Evolutionary conservation across 1,140 invertebrate species (phyloP).

Genomic region (Mizuhopecten yessoensis): DNA sequence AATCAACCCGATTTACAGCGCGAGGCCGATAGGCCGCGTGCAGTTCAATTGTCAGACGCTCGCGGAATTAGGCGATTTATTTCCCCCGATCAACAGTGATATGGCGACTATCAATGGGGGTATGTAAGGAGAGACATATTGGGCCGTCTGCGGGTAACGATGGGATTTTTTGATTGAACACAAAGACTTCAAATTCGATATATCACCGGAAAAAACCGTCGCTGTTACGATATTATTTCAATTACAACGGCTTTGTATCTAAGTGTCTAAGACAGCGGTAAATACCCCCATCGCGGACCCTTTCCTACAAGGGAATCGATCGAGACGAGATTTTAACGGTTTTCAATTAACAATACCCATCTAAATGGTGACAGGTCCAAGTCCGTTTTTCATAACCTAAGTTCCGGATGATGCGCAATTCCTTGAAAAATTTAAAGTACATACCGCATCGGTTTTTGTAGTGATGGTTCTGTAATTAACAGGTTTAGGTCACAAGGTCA

Average conservation of each 20-base stretch:
- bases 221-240: neutral
- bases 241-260: neutral
- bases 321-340: conserved; percentile 22
- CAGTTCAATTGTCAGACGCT: conserved; percentile 24
- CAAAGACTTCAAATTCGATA: neutral
- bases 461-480: neutral
- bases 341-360: conserved; percentile 39
- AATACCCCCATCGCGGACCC: neutral
- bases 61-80: conserved; percentile 37
- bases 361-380: conserved; percentile 9
- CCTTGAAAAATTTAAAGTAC: conserved; percentile 35
- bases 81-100: conserved; percentile 37
- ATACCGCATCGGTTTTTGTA: neutral
- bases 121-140: neutral
- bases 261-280: neutral
- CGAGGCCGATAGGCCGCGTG: conserved; percentile 20
- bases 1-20: conserved; percentile 28
- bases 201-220: neutral
- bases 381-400: conserved; percentile 34
- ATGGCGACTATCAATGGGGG: neutral
- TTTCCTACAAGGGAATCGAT: neutral
- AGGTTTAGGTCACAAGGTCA: neutral
- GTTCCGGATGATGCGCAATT: conserved; percentile 31
- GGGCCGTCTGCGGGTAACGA: neutral
- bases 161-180: neutral